Evolutionary conservation across 2,888 invertebrate species (phyloP), one percentile per base, ranked within the genome.

Genomic region (Phania funesta): DNA sequence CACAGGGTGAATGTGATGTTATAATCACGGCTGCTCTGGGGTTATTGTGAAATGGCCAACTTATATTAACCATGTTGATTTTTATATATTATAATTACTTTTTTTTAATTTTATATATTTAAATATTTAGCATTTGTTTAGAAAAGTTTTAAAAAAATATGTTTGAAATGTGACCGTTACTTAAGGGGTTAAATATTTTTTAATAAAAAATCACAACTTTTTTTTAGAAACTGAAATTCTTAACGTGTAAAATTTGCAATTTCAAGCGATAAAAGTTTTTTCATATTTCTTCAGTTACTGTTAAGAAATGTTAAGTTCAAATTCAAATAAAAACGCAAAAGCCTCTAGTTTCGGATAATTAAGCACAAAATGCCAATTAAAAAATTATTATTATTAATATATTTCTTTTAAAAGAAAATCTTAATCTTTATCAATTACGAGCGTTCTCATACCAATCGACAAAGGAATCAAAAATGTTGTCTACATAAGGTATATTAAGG

Each of bases 321-420:
- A 60, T 67, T 35, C 16, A 71, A 65, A 24, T 9, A n/a, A 50
- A n/a, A 29, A 24, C 11, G 13, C 2, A 50, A 35, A 18, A 0
- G 44, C 80, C 83, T 54, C 50, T 16, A 76, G 76, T 79, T 83
- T 83, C 83, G 56, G 75, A 46, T 73, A 62, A 76, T 62, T 67
- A 68, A 62, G 32, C 58, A 83, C 65, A 75, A 83, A 67, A 71
- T 52, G 64, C 41, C 75, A 83, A 83, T 75, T 75, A 83, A 71
- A 79, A 76, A 76, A 68, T 62, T 76, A 79, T 79, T 83, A 73
- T 54, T 78, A 56, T n/a, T n/a, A n/a, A n/a, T n/a, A n/a, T n/a
- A n/a, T n/a, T n/a, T n/a, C n/a, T n/a, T n/a, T n/a, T n/a, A n/a
- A n/a, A n/a, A n/a, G n/a, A n/a, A n/a, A n/a, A n/a, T n/a, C n/a